phyloP scores from a whole-genome alignment of 2,113 vertebrate species.

The Boulengeromyrus knoepffleri region DNA sequence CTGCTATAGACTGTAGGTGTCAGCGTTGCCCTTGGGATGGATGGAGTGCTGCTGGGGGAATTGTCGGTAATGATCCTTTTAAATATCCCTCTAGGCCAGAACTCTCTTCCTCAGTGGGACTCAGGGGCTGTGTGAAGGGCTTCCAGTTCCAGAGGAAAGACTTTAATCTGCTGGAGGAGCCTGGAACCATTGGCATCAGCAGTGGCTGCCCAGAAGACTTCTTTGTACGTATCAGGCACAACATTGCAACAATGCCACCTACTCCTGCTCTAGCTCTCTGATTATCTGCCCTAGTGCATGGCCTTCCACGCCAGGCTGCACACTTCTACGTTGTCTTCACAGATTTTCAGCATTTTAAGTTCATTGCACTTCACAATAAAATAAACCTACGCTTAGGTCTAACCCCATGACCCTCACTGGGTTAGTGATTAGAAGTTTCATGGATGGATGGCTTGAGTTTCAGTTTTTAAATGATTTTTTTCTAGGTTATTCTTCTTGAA shows the following conservation, averaged over 20 bases:
- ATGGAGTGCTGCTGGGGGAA: background rate
- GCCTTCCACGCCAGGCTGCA: background rate
- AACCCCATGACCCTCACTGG: background rate
- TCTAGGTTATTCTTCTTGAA: background rate
- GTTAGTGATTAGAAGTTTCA: background rate
- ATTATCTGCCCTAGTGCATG: background rate
- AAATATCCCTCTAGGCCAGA: conserved; percentile 56
- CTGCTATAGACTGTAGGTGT: background rate
- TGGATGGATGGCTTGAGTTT: background rate
- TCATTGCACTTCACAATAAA: background rate
- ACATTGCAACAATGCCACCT: no score
- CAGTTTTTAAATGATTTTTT: background rate
- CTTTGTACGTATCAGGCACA: conserved; percentile 66
- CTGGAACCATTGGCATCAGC: conserved; percentile 87
- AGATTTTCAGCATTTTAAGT: background rate
- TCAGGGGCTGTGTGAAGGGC: conserved; percentile 89
- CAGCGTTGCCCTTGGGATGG: background rate
- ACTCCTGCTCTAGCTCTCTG: background rate
- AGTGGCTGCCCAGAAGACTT: conserved; percentile 93
- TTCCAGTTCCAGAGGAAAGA: conserved; percentile 98
- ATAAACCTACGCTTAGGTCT: background rate
- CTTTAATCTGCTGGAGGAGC: conserved; percentile 89
- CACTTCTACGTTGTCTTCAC: background rate
- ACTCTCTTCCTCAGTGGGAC: conserved; percentile 62
- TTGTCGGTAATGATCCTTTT: background rate